Evolutionary conservation across 1,140 invertebrate species (phyloP).

Genomic region (Trialeurodes vaporariorum): DNA sequence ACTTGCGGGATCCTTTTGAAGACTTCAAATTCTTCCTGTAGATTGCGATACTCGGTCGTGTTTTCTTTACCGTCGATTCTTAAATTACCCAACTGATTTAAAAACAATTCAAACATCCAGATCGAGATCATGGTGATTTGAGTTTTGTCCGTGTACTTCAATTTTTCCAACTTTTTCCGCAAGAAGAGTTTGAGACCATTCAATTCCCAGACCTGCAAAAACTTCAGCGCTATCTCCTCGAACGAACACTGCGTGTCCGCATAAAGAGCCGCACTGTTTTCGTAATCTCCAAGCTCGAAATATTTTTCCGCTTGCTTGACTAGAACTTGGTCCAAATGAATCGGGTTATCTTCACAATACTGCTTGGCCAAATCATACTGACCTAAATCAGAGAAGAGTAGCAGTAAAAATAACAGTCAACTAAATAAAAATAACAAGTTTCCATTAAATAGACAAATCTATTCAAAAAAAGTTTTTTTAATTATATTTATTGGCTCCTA

Average conservation of each 20-base stretch:
- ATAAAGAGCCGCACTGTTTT: constrained; percentile 74
- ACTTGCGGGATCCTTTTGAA: constrained; percentile 54
- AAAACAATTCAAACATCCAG: constrained; percentile 85
- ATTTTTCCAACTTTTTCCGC: constrained; percentile 40
- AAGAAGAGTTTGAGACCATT: constrained; percentile 72
- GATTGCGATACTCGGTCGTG: constrained; percentile 42
- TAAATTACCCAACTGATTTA: constrained; percentile 69
- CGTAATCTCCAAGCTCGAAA: constrained; percentile 64
- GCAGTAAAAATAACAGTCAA: constrained; percentile 52
- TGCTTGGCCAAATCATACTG: constrained; percentile 80
- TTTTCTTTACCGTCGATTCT: constrained; percentile 45
- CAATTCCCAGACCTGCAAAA: constrained; percentile 68
- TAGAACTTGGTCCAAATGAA: constrained; percentile 69
- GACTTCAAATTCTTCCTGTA: constrained; percentile 71
- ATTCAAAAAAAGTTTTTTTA: constrained; percentile 8
- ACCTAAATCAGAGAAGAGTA: constrained; percentile 74
- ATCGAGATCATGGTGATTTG: constrained; percentile 84
- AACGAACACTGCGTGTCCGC: constrained; percentile 85
- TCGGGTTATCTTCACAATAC: constrained; percentile 62
- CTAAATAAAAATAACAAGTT: too few species aligned
- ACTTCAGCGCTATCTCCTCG: constrained; percentile 88
- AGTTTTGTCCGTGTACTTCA: constrained; percentile 51
- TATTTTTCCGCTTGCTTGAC: constrained; percentile 80
- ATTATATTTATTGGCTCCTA: too few species aligned
- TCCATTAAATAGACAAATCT: constrained; percentile 9